Evolutionary conservation across 2,113 vertebrate genomes (phyloP), one percentile per base, ranked within the genome.

Genomic region (Scophthalmus maximus): DNA sequence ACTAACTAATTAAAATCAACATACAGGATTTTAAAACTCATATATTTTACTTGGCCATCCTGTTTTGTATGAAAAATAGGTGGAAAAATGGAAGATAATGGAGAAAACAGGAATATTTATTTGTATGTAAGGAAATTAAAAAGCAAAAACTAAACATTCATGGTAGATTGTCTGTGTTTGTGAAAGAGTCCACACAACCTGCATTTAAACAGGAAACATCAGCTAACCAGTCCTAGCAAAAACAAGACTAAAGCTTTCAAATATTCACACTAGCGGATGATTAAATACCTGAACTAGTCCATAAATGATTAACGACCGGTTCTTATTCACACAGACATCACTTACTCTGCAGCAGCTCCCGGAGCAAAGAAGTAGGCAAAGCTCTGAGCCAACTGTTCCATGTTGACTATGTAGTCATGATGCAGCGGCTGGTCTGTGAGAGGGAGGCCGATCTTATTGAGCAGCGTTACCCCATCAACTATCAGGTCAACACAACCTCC

Each of bases 321-420:
- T 42, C 27, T 55, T 7, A 6, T 52, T 17, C 4, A 32, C n/a
- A 55, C 17, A 55, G 8, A 17, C 17, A 27, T 17, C 30, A 86
- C 95, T 94, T 82, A 95, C 95, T 95, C 95, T 65, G 95, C 93
- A 69, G 95, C 95, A 8, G 95, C 95, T 68, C 94, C 94, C 0
- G 94, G 94, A 32, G 92, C 91, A 62, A 95, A 95, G 76, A 95
- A 95, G 85, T 94, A 95, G 47, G 93, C 93, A 58, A 95, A 95
- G 87, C 94, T 95, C 88, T 95, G 86, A 22, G 93, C 89, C 34
- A 95, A 82, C 80, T 95, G 93, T 30, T 93, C 82, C 0, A 78
- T 76, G 9, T 89, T 93, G 76, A 94, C 89, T 47, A 95, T 89
- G 81, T 89, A 93, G 90, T 95, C 87, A 18, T 95, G 93, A 74